Percentiles rank a stretch among this genome's conserved stretches.
Evolutionary conservation across 2,113 vertebrate species (phyloP).

Genomic region (Australoheros scitulus): DNA sequence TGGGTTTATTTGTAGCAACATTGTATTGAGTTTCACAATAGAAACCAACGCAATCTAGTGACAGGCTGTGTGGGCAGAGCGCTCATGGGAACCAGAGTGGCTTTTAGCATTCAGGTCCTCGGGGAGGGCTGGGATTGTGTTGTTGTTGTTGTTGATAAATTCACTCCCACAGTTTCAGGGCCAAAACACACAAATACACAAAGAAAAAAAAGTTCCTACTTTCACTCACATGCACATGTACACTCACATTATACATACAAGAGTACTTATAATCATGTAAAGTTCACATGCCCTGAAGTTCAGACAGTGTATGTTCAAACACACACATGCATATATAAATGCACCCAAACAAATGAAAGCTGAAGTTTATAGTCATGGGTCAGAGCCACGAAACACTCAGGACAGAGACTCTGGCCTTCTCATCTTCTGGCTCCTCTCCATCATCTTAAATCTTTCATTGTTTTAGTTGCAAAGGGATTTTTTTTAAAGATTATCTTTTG

Average conservation of each 20-base stretch:
- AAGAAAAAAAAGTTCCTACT: neutral
- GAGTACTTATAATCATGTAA: neutral
- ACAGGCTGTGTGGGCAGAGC: constrained; percentile 21
- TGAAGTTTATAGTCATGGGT: constrained; percentile 16
- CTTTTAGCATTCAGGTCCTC: constrained; percentile 39
- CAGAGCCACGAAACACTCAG: constrained; percentile 2
- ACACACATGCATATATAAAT: neutral
- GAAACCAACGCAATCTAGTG: constrained; percentile 31
- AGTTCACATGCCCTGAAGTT: constrained; percentile 7
- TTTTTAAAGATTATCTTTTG: neutral
- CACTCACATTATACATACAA: neutral
- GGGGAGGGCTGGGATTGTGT: constrained; percentile 28
- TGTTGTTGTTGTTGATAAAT: constrained; percentile 56
- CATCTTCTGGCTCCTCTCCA: neutral
- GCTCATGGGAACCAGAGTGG: constrained; percentile 63
- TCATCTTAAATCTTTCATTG: neutral
- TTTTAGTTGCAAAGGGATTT: constrained; percentile 12
- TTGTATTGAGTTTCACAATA: constrained; percentile 62
- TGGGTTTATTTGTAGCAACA: constrained; percentile 62
- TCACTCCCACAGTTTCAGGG: constrained; percentile 47
- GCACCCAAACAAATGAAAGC: constrained; percentile 1
- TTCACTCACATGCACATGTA: neutral
- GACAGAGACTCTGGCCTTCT: neutral
- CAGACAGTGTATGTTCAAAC: neutral
- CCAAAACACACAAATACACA: constrained; percentile 30